Conservation (phyloP, 2,113 vertebrate species). For the Dasyornis broadbenti region DNA sequence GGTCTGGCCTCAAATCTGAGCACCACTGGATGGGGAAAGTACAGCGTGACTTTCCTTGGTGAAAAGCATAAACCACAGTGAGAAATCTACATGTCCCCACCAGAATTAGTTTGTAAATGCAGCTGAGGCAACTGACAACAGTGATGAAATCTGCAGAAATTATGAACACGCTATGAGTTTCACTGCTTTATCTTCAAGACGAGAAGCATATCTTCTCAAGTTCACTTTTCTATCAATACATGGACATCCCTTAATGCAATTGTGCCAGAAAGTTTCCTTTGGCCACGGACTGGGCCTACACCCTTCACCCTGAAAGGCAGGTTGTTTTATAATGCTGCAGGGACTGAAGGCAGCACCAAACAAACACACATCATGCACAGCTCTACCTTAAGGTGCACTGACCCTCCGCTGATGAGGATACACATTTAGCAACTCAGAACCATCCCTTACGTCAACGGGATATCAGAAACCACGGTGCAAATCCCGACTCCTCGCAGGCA, state of each 20-base stretch:
- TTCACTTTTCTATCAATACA: background rate
- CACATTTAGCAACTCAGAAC: background rate
- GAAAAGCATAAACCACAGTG: background rate
- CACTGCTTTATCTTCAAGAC: background rate
- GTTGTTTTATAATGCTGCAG: background rate
- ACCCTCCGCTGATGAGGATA: background rate
- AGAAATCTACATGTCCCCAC: background rate
- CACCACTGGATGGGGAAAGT: background rate
- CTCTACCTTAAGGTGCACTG: background rate
- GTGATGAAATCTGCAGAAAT: background rate
- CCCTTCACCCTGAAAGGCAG: background rate
- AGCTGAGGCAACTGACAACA: background rate
- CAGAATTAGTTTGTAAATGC: background rate
- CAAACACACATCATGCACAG: accelerated
- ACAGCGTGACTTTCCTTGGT: background rate
- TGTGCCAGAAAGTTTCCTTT: background rate
- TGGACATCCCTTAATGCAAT: background rate
- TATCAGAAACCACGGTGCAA: background rate
- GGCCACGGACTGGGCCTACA: background rate
- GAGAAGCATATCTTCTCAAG: background rate
- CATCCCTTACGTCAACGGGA: accelerated
- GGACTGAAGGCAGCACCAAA: background rate
- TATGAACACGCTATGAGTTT: background rate
- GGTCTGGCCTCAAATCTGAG: background rate
- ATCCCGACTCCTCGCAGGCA: background rate